Conservation (phyloP, 1,140 invertebrate species). For the Wiebesia pumilae region DNA sequence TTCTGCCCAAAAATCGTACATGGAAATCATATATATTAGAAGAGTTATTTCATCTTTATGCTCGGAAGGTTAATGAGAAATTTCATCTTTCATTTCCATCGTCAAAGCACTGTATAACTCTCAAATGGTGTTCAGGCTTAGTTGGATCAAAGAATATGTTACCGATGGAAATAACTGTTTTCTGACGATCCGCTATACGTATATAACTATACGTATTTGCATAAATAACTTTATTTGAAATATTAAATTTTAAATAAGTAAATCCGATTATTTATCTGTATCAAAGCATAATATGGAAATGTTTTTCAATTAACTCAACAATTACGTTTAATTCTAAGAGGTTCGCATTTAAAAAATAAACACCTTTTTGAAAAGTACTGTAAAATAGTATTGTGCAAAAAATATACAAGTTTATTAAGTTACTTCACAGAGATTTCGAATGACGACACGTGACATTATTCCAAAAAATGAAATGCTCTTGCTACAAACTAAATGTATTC, state of each 20-base stretch:
- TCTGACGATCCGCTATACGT: too few species aligned
- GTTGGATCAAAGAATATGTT: conserved; percentile 2
- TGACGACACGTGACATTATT: background rate
- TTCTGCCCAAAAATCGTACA: background rate
- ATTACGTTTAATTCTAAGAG: background rate
- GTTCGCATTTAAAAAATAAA: background rate
- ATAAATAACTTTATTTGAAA: background rate
- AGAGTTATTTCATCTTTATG: conserved; percentile 18
- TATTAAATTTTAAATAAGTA: background rate
- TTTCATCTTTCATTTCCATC: conserved; percentile 25
- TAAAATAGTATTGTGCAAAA: background rate
- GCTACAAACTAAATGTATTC: too few species aligned
- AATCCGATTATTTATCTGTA: background rate
- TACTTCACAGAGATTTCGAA: background rate
- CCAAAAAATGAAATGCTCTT: too few species aligned
- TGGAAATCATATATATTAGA: background rate
- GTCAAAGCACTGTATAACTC: conserved; percentile 21
- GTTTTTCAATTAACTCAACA: background rate
- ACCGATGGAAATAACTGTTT: background rate
- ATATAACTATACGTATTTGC: background rate
- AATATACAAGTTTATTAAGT: background rate
- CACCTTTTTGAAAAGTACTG: background rate
- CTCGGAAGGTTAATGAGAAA: conserved; percentile 20
- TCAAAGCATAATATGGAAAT: background rate
- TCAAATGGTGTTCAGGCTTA: conserved; percentile 1